These are phyloP conservation scores for Psephotus haematonotus DNA, from an alignment of 2,113 vertebrate genomes.

Conservation along the genomic window DNA sequence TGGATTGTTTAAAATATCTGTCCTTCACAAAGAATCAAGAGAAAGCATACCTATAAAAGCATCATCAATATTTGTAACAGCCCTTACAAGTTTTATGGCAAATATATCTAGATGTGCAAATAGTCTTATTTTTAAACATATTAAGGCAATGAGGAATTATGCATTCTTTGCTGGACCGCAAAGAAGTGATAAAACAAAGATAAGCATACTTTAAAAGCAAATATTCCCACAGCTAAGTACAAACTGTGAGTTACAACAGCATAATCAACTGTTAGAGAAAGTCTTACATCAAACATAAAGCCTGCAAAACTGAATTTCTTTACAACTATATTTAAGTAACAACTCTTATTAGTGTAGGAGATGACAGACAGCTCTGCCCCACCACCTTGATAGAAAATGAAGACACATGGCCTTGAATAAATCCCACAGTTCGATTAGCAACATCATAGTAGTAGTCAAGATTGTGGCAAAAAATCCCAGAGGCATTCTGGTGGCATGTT, in stretches of 20 bases:
- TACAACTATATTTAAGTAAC: not conserved
- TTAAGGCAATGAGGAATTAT: not conserved
- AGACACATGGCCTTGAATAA: not conserved
- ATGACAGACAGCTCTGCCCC: not conserved
- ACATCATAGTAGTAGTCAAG: not conserved
- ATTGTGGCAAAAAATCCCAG: not conserved
- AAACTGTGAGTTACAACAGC: conserved; percentile 2
- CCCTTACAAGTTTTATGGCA: not conserved
- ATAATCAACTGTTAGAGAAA: not conserved
- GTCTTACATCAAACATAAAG: not conserved
- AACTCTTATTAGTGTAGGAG: not conserved
- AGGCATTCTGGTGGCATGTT: not conserved
- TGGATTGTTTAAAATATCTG: not conserved
- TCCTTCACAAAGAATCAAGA: not conserved
- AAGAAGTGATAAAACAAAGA: not conserved
- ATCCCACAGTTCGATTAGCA: not conserved
- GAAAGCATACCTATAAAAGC: not conserved
- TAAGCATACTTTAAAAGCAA: not conserved
- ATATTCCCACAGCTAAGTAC: not conserved
- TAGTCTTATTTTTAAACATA: conserved; percentile 4
- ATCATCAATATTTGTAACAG: conserved; percentile 2
- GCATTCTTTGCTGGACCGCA: not conserved
- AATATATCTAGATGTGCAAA: not conserved
- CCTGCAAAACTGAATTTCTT: not conserved
- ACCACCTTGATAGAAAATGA: not conserved